A percentile compares a stretch with the other conserved stretches of the same genome.
Evolutionary conservation across 2,113 vertebrate species (phyloP).

Genomic region (Scophthalmus maximus): DNA sequence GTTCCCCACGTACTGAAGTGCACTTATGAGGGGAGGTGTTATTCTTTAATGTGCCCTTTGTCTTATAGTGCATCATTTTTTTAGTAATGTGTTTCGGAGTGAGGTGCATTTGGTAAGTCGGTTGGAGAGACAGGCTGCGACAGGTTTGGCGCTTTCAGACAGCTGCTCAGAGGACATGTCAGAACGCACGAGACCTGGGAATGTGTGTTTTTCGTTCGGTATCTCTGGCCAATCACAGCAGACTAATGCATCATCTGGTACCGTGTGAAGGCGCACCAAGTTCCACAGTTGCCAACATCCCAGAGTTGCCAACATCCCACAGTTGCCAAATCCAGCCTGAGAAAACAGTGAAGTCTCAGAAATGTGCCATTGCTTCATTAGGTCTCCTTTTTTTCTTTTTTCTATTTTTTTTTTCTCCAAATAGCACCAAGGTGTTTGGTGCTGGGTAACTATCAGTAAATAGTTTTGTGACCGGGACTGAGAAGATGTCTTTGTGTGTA

Average conservation of each 20-base stretch:
- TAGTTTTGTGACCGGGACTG: conserved; percentile 61
- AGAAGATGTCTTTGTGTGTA: conserved; percentile 61
- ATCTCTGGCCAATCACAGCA: not conserved
- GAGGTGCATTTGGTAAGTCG: conserved; percentile 30
- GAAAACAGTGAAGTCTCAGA: conserved; percentile 31
- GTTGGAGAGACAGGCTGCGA: conserved; percentile 34
- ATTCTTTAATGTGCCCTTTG: conserved; percentile 24
- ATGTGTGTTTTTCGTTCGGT: conserved; percentile 18
- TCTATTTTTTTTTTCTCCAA: conserved; percentile 15
- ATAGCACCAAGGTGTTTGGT: conserved; percentile 58
- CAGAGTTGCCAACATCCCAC: conserved; percentile 14
- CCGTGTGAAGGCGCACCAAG: not conserved
- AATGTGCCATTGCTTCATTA: conserved; percentile 34
- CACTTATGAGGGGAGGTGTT: too few species aligned
- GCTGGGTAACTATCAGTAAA: conserved; percentile 49
- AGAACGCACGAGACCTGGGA: conserved; percentile 21
- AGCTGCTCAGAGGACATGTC: conserved; percentile 27
- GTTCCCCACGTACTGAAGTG: conserved; percentile 21
- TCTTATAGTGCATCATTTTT: conserved; percentile 29
- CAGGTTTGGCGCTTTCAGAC: conserved; percentile 16
- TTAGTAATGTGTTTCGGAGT: conserved; percentile 31
- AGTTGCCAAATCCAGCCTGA: conserved; percentile 27
- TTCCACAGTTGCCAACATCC: conserved; percentile 19
- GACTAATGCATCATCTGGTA: conserved; percentile 28
- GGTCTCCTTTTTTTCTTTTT: conserved; percentile 13